These are phyloP conservation scores for Patella depressa DNA, from an alignment of 2,888 invertebrate species.

Conservation along the genomic window DNA sequence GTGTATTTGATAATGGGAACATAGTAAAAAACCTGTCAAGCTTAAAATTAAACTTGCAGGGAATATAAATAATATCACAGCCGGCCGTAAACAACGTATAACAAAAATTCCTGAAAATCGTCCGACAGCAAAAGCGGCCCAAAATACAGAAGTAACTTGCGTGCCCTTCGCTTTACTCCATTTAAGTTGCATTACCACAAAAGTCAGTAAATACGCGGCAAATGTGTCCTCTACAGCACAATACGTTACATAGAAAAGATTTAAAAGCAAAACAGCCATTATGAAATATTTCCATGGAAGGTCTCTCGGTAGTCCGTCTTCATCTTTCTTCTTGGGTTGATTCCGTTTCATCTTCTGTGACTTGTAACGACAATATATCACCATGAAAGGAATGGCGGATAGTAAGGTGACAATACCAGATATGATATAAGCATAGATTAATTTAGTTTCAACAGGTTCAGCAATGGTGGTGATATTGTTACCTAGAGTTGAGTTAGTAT, in stretches of 20 bases:
- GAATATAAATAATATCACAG: constrained; percentile 50
- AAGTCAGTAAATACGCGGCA: constrained; percentile 67
- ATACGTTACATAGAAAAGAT: constrained; percentile 67
- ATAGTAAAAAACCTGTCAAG: constrained; percentile 40
- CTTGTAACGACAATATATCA: constrained; percentile 32
- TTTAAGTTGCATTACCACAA: constrained; percentile 60
- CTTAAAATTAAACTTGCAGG: constrained; percentile 27
- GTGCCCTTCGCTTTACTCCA: constrained; percentile 62
- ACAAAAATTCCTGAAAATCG: constrained; percentile 68
- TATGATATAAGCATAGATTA: constrained; percentile 41
- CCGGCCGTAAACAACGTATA: constrained; percentile 61
- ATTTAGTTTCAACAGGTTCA: constrained; percentile 17
- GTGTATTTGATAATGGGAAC: constrained; percentile 40
- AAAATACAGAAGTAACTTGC: constrained; percentile 68
- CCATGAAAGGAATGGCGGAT: constrained; percentile 32
- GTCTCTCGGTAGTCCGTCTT: constrained; percentile 25
- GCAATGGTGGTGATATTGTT: background rate
- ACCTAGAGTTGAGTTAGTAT: background rate
- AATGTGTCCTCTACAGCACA: constrained; percentile 69
- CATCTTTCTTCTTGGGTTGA: constrained; percentile 19
- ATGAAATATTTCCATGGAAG: constrained; percentile 36
- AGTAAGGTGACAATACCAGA: constrained; percentile 36
- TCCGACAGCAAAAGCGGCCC: constrained; percentile 69
- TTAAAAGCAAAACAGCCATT: constrained; percentile 60
- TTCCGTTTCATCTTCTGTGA: constrained; percentile 12